Base-by-base conservation (phyloP, 1,140 invertebrate species). In the Cotesia glomerata region DNA sequence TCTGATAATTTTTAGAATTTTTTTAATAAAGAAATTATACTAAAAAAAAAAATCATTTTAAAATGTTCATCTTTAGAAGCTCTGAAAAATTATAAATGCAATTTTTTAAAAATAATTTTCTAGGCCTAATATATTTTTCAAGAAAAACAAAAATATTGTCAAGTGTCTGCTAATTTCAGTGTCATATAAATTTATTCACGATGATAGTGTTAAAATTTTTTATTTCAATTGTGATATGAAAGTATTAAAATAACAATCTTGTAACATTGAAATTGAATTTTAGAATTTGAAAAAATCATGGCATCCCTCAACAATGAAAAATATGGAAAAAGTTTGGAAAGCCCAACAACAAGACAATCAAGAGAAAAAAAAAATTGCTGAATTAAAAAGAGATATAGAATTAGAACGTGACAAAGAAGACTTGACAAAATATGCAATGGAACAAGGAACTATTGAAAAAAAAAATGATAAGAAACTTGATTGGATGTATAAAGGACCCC, bases 401-500 rank as follows among this genome's bases (percentile, higher is more conserved):
- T 89, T 91, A 78, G 92, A 93, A 76, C 88, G 89, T 66, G 90
- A 91, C 54, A 84, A 89, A 13, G 91, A 92, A 69, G 91, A 93
- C 73, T 85, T 93, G n/a, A 90, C 89, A 71, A 86, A 88, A n/a
- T 85, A 90, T 62, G 90, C 90, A 8, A 89, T 91, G 81, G 87
- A 89, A 8, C 89, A 89, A 74, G 88, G 89, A 1, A 88, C 90
- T 0, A 83, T 84, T 69, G 85, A 87, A 45, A 88, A 88, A 56
- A 88, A 89, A 32, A 88, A 88, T 66, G 89, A 92, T 34, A 89
- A 90, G 62, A 92, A 94, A 73, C 82, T 97, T 56, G 93, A 96
- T 80, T 98, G 96, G 95, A 97, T 97, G 95, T 97, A 97, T 82
- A 95, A 95, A 90, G 92, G 92, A 77, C 91, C 92, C 8, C 91